Percentiles rank a stretch among this genome's conserved stretches.
phyloP scores from a whole-genome alignment of 2,888 invertebrate genomes.

The Ceratothoa steindachneri region DNA sequence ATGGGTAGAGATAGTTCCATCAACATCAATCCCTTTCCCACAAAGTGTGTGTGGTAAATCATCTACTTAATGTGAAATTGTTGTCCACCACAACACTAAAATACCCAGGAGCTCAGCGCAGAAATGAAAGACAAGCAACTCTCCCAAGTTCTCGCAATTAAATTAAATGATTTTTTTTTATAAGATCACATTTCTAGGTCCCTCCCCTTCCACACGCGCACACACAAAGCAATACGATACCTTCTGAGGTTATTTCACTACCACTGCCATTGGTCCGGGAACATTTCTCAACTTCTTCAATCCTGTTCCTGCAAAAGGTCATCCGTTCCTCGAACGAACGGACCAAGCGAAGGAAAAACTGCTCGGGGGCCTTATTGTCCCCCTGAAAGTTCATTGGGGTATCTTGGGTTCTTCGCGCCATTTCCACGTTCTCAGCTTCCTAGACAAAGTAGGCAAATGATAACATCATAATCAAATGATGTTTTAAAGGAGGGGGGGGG shows the following conservation, averaged over 20 bases:
- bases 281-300: conserved; percentile 44
- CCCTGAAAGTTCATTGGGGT: conserved; percentile 42
- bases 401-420: conserved; percentile 42
- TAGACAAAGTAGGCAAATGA: background rate
- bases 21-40: too few relatives aligned
- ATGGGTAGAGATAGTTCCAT: too few relatives aligned
- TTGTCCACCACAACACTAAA: too few relatives aligned
- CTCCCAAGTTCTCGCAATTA: too few relatives aligned
- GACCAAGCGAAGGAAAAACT: conserved; percentile 36
- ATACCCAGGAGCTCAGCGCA: too few relatives aligned
- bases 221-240: too few relatives aligned
- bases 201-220: too few relatives aligned
- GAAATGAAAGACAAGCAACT: too few relatives aligned
- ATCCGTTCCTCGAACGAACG: conserved; percentile 37
- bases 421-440: conserved; percentile 45
- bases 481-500: background rate
- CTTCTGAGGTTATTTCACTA: background rate
- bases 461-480: background rate
- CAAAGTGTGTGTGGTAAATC: too few relatives aligned
- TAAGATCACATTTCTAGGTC: too few relatives aligned
- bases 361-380: conserved; percentile 41
- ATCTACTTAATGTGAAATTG: too few relatives aligned
- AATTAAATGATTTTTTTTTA: too few relatives aligned
- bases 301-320: conserved; percentile 40
- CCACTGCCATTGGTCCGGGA: background rate